These are phyloP conservation scores for Zaprionus ghesquierei DNA, from an alignment of 1,140 invertebrate genomes.

Conservation along the genomic window DNA sequence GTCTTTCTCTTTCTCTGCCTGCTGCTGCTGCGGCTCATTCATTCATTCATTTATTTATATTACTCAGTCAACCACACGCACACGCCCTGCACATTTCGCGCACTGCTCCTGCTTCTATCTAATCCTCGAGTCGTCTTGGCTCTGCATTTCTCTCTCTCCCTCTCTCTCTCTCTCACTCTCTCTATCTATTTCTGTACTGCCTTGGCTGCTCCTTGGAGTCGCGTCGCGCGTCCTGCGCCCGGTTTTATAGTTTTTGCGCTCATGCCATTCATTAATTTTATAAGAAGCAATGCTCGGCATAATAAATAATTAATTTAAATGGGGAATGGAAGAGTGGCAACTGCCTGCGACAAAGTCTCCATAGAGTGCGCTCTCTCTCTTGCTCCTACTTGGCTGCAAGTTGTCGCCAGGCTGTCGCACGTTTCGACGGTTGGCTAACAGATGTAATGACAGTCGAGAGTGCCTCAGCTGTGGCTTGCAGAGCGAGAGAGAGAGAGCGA, in stretches of 20 bases:
- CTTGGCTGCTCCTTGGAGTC: conserved; percentile 14
- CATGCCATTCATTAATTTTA: conserved; percentile 79
- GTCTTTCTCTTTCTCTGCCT: not conserved
- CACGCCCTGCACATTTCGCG: conserved; percentile 41
- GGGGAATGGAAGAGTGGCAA: conserved; percentile 20
- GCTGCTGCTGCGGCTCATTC: conserved; percentile 35
- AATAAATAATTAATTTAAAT: conserved; percentile 81
- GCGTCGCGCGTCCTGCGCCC: conserved; percentile 35
- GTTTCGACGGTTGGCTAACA: conserved; percentile 27
- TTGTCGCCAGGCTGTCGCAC: conserved; percentile 31
- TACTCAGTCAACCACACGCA: conserved; percentile 64
- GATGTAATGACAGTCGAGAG: conserved; percentile 16
- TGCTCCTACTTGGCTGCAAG: not conserved
- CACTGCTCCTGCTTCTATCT: not conserved
- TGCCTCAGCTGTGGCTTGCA: not conserved
- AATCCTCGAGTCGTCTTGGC: conserved; percentile 28
- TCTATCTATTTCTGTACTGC: conserved; percentile 1
- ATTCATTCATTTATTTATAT: conserved; percentile 78
- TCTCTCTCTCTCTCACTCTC: not conserved
- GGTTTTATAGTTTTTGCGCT: conserved; percentile 63
- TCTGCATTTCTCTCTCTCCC: not conserved
- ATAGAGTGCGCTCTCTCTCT: conserved; percentile 4
- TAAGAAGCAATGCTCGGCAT: conserved; percentile 68
- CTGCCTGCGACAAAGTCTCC: conserved; percentile 31
- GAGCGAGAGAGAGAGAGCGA: not conserved